Evolutionary conservation across 2,113 vertebrate genomes (phyloP), one percentile per base, ranked within the genome.

Genomic region (Scophthalmus maximus): DNA sequence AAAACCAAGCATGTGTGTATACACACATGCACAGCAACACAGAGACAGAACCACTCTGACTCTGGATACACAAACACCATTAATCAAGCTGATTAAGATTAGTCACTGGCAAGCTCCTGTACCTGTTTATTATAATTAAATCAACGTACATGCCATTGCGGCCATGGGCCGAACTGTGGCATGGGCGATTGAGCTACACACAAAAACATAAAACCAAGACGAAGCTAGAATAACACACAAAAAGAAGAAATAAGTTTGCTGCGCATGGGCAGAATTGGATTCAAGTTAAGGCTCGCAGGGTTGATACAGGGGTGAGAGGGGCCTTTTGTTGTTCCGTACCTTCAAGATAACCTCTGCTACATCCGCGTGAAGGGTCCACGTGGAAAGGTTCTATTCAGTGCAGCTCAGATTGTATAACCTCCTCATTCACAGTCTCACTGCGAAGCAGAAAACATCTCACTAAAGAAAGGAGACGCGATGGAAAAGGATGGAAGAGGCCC

Each of bases 41-140:
- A 58, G 22, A 60, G 68, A 15, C 3, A 34, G 51, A 84, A 53
- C 23, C 53, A 32, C 71, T 75, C 81, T 80, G 62, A 78, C 60
- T 71, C 63, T 53, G 62, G 72, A 62, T 73, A 68, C 75, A 82
- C 82, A 89, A 92, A 92, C 87, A 88, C 73, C 88, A 93, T 93
- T 91, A 90, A 92, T 92, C 92, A 93, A 76, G 71, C 51, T 85
- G 89, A 91, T 87, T 83, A 82, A 86, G 85, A 93, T 90, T 84
- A 88, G 89, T 87, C 80, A 82, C 81, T 78, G 63, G 85, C 67
- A 81, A 83, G 82, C 76, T 72, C 55, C 64, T 53, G 77, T 86
- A 84, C 81, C 83, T 87, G 83, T 87, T 93, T 90, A 89, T 91
- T 89, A 87, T 87, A 91, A 92, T 91, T 80, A 88, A 91, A 91